Evolutionary conservation across 1,140 invertebrate species (phyloP).

Genomic region (Lepidostoma basale): DNA sequence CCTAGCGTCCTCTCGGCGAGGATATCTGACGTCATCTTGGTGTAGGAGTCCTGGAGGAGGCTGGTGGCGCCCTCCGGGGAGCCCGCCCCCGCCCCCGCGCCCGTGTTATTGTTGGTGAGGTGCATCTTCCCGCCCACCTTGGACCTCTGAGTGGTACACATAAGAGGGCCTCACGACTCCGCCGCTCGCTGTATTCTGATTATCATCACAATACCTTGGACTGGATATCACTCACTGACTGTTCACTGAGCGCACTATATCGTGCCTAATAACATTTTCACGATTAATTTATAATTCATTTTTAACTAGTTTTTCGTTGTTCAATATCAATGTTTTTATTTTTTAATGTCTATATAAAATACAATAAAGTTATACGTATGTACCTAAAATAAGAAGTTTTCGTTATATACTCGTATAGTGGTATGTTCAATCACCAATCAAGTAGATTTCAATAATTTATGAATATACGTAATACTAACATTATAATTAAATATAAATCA

Average conservation of each 20-base stretch:
- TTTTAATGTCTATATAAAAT: too few species aligned
- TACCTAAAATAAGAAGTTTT: too few species aligned
- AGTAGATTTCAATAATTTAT: too few species aligned
- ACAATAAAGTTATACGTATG: too few species aligned
- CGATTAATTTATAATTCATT: too few species aligned
- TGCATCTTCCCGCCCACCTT: slow-evolving; percentile 58
- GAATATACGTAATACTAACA: too few species aligned
- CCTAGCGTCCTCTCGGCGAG: slow-evolving; percentile 85
- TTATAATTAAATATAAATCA: too few species aligned
- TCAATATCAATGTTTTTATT: too few species aligned
- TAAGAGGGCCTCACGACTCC: slow-evolving; percentile 29
- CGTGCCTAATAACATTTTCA: not conserved
- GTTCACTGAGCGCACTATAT: not conserved
- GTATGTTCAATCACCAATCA: too few species aligned
- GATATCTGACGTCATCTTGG: slow-evolving; percentile 88
- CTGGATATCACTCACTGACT: not conserved
- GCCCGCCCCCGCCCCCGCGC: slow-evolving; percentile 60
- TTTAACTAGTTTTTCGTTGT: too few species aligned
- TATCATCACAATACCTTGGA: slow-evolving; percentile 36
- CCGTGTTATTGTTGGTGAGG: slow-evolving; percentile 55
- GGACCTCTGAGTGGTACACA: slow-evolving; percentile 43
- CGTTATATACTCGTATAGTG: too few species aligned
- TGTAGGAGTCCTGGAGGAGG: slow-evolving; percentile 80
- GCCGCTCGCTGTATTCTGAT: slow-evolving; percentile 30
- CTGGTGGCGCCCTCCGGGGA: slow-evolving; percentile 63